Conservation (phyloP, 2,797 vertebrate genomes). For the Acanthurus tractus region DNA sequence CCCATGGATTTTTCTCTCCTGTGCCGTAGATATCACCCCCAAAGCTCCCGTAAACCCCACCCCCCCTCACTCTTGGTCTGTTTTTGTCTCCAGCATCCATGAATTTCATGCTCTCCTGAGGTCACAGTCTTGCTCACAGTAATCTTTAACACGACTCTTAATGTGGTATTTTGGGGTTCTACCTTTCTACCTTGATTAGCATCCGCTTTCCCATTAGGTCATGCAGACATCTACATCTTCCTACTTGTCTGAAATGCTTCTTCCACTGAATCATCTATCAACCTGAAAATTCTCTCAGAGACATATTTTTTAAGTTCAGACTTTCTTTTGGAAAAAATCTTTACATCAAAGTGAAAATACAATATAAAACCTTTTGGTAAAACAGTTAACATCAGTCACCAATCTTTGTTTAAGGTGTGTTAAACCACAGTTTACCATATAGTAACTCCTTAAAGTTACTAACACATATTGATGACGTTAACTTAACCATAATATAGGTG, state of each 20-base stretch:
- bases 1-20: slow-evolving; percentile 72
- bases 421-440: not conserved
- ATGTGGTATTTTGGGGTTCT: not conserved
- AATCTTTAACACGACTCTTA: slow-evolving; percentile 19
- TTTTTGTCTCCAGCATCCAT: slow-evolving; percentile 44
- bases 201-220: slow-evolving; percentile 10
- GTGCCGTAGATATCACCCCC: slow-evolving; percentile 60
- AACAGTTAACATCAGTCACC: not conserved
- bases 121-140: slow-evolving; percentile 42
- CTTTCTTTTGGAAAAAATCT: slow-evolving; percentile 2
- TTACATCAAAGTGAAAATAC: not conserved
- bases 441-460: not conserved
- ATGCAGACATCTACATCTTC: not conserved
- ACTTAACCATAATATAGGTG: not conserved
- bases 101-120: slow-evolving; percentile 39
- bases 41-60: slow-evolving; percentile 15
- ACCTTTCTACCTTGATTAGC: slow-evolving; percentile 17
- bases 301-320: not conserved
- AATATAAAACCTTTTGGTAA: not conserved
- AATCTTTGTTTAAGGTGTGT: not conserved
- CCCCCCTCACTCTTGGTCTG: slow-evolving; percentile 16
- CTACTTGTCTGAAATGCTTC: slow-evolving; percentile 1
- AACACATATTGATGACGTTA: not conserved
- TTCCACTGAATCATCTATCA: slow-evolving; percentile 8
- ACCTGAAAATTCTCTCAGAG: slow-evolving; percentile 4